Percentiles rank a stretch among this genome's conserved stretches.
Conservation (phyloP, 2,113 vertebrate species). For the Climacteris rufus region DNA sequence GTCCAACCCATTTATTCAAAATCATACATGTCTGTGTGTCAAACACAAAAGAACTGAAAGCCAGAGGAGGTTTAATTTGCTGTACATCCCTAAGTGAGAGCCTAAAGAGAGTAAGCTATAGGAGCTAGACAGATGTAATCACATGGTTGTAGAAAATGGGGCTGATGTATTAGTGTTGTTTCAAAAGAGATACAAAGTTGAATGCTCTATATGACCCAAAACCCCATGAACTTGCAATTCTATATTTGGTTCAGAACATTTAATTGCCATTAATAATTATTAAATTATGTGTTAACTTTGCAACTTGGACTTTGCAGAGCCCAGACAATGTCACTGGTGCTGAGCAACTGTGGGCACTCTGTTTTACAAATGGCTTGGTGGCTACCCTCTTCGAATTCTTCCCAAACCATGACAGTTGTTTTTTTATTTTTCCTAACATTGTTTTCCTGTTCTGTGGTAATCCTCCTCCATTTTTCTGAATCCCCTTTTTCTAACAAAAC, state of each 20-base stretch:
- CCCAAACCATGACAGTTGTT: not conserved
- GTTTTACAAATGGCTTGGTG: not conserved
- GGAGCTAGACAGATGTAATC: not conserved
- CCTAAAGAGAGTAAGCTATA: not conserved
- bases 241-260: not conserved
- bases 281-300: not conserved
- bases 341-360: not conserved
- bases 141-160: not conserved
- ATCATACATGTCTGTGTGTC: not conserved
- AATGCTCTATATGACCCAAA: not conserved
- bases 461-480: not conserved
- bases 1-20: not conserved
- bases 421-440: not conserved
- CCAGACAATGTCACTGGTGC: not conserved
- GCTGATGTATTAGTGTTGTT: not conserved
- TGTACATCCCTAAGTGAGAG: not conserved
- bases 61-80: not conserved
- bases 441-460: not conserved
- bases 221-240: rapidly evolving
- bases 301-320: not conserved
- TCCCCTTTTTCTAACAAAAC: not conserved
- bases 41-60: not conserved
- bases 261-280: not conserved
- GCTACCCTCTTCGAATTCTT: not conserved
- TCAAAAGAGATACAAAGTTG: not conserved